phyloP scores from a whole-genome alignment of 1,140 invertebrate species.

The Coelopa frigida region DNA sequence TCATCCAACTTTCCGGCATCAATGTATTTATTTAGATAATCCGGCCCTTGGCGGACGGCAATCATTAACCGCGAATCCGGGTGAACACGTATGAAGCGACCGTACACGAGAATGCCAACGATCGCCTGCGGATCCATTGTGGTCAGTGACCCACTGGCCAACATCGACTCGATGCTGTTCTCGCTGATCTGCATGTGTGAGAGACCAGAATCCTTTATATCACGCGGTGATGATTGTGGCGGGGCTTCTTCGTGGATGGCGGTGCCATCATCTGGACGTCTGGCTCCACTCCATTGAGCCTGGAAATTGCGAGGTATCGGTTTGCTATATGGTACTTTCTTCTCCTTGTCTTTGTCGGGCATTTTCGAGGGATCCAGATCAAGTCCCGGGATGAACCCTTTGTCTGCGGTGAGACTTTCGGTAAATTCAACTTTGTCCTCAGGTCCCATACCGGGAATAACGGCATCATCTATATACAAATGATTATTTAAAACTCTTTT shows the following conservation, averaged over 20 bases:
- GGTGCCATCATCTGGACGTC: slow-evolving; percentile 44
- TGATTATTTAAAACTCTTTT: slow-evolving; percentile 5
- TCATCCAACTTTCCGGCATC: slow-evolving; percentile 71
- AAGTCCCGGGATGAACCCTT: slow-evolving; percentile 72
- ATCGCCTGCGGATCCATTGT: slow-evolving; percentile 67
- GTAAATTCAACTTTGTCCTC: slow-evolving; percentile 75
- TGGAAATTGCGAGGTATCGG: slow-evolving; percentile 94
- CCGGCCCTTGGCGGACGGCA: slow-evolving; percentile 65
- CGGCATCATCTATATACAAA: slow-evolving; percentile 56
- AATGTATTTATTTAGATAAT: slow-evolving; percentile 66
- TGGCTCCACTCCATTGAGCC: slow-evolving; percentile 86
- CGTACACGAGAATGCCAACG: slow-evolving; percentile 58
- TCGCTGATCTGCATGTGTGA: slow-evolving; percentile 57
- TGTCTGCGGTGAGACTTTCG: slow-evolving; percentile 48
- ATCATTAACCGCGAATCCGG: slow-evolving; percentile 64
- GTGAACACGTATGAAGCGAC: slow-evolving; percentile 68
- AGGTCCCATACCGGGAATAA: slow-evolving; percentile 82
- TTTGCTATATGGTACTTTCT: slow-evolving; percentile 87
- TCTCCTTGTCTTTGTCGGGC: slow-evolving; percentile 61
- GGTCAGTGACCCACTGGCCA: slow-evolving; percentile 50
- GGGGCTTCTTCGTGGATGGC: slow-evolving; percentile 30
- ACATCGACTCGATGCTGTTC: slow-evolving; percentile 62
- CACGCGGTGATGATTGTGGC: slow-evolving; percentile 19
- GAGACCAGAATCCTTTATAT: slow-evolving; percentile 53
- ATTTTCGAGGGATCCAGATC: slow-evolving; percentile 67